These are phyloP conservation scores for Corythornis leucogaster DNA, from an alignment of 2,797 vertebrate species.

Conservation along the genomic window DNA sequence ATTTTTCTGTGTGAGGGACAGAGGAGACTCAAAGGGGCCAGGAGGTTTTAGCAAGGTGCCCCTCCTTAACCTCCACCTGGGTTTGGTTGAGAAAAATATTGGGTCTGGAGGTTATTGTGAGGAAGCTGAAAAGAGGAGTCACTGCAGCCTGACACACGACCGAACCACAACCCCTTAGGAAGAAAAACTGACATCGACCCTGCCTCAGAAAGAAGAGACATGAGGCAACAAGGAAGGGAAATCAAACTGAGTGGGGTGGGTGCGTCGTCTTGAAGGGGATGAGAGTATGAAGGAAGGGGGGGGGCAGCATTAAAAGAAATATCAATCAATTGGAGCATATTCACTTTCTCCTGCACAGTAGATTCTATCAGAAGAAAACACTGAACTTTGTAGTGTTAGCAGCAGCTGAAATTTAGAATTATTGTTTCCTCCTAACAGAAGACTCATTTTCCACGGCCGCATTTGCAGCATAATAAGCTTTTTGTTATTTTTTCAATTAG, in stretches of 20 bases:
- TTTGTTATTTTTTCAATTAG: constrained; percentile 99
- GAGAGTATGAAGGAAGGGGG: not conserved
- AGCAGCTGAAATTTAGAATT: constrained; percentile 91
- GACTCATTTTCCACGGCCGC: constrained; percentile 91
- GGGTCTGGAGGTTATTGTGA: not conserved
- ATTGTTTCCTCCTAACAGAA: constrained; percentile 92
- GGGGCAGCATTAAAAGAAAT: constrained; percentile 68
- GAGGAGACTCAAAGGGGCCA: not conserved
- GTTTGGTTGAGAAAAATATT: not conserved
- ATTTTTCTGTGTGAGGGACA: not conserved
- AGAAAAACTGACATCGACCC: not conserved
- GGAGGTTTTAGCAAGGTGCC: not conserved
- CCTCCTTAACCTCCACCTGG: not conserved
- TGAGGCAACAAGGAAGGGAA: not conserved
- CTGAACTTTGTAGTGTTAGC: constrained; percentile 89
- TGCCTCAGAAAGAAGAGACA: not conserved
- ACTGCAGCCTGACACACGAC: not conserved
- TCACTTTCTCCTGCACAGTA: constrained; percentile 69
- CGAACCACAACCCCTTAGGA: not conserved
- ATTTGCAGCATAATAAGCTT: constrained; percentile 94
- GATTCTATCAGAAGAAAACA: constrained; percentile 85
- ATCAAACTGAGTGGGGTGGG: not conserved
- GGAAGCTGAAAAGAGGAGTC: not conserved
- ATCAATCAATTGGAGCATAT: constrained; percentile 60
- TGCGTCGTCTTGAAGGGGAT: not conserved